Percentiles rank a stretch among this genome's conserved stretches.
These are phyloP conservation scores for Apodemus sylvaticus DNA, from an alignment of 2,113 vertebrate genomes.

Conservation along the genomic window DNA sequence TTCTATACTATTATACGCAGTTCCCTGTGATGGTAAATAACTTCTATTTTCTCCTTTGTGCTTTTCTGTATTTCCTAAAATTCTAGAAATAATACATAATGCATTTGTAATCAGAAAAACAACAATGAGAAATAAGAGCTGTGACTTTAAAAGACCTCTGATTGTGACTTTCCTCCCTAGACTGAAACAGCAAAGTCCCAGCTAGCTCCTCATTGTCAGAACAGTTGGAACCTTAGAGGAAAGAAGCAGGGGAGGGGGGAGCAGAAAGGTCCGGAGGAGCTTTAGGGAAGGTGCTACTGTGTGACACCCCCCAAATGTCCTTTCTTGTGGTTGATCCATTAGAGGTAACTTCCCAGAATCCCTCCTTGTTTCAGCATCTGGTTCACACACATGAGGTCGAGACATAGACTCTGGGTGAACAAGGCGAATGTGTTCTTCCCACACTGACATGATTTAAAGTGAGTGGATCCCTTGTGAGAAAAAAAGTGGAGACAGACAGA, in stretches of 20 bases:
- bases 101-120: conserved; percentile 58
- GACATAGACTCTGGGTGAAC: not conserved
- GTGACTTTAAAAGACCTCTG: conserved; percentile 52
- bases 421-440: conserved; percentile 31
- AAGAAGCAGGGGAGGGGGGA: not conserved
- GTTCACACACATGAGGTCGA: not conserved
- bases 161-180: conserved; percentile 51
- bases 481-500: not conserved
- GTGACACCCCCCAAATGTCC: not conserved
- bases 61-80: conserved; percentile 53
- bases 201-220: conserved; percentile 26
- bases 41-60: conserved; percentile 50
- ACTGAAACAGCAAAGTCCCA: conserved; percentile 2
- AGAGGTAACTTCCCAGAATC: not conserved
- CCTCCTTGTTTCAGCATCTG: not conserved
- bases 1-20: not conserved
- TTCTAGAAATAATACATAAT: conserved; percentile 57
- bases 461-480: conserved; percentile 8
- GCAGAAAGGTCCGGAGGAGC: not conserved
- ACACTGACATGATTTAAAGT: not conserved
- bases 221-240: not conserved
- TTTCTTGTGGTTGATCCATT: not conserved
- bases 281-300: not conserved
- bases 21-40: conserved; percentile 29
- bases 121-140: conserved; percentile 50